These are phyloP conservation scores for Hermaeophaga mercurialis DNA, from an alignment of 2,888 invertebrate genomes.

Conservation along the genomic window DNA sequence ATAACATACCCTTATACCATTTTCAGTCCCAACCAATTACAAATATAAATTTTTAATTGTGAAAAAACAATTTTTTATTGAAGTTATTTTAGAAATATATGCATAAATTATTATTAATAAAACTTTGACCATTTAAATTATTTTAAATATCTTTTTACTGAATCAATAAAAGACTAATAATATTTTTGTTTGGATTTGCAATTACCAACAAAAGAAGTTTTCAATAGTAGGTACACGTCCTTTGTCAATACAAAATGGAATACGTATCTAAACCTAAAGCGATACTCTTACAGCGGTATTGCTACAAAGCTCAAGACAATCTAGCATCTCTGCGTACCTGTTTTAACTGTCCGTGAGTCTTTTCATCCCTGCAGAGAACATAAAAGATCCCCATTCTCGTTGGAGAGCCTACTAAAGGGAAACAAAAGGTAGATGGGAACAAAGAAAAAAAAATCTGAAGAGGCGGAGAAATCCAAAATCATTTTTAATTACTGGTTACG, in stretches of 20 bases:
- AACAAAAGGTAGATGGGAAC: conserved; percentile 10
- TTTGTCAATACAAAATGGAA: conserved; percentile 3
- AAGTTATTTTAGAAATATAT: no score
- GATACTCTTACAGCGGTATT: conserved; percentile 4
- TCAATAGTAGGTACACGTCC: background rate
- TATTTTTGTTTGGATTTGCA: no score
- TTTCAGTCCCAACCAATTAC: no score
- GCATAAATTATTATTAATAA: no score
- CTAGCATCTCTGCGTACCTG: conserved; percentile 13
- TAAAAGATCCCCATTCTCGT: conserved; percentile 12
- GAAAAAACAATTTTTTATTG: no score
- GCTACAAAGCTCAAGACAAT: conserved; percentile 8
- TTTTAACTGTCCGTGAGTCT: conserved; percentile 17
- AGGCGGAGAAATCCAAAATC: conserved; percentile 8
- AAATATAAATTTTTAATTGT: no score
- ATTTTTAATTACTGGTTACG: conserved; percentile 16
- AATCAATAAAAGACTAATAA: no score
- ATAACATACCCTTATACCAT: no score
- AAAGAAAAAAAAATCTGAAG: conserved; percentile 6
- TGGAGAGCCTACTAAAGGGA: conserved; percentile 13
- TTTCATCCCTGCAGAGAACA: conserved; percentile 12
- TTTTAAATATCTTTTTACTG: no score
- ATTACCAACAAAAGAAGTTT: background rate
- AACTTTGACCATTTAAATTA: no score
- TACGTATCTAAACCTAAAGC: conserved; percentile 10